Evolutionary conservation across 2,113 vertebrate genomes (phyloP).

Genomic region (Leptodactylus fuscus): DNA sequence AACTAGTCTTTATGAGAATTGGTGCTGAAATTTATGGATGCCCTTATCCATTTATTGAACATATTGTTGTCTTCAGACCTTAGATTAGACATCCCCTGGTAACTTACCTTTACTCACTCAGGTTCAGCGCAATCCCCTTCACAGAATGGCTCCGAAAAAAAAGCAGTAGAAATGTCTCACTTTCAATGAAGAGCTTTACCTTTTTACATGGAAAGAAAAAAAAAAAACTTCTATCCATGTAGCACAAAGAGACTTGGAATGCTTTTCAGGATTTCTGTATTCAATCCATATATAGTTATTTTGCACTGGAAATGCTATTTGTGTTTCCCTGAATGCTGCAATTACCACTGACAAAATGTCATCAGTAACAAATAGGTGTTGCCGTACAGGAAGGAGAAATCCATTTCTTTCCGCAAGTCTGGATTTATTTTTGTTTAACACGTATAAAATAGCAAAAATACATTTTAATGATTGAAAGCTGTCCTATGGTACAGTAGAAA

Average conservation of each 20-base stretch:
- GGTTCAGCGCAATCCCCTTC: no score
- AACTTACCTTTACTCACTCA: not conserved
- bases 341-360: constrained; percentile 55
- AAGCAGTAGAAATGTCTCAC: no score
- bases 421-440: not conserved
- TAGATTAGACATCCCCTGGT: no score
- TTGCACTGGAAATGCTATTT: constrained; percentile 37
- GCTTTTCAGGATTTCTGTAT: constrained; percentile 13
- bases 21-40: no score
- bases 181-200: no score
- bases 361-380: constrained; percentile 49
- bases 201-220: not conserved
- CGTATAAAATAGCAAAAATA: constrained; percentile 12
- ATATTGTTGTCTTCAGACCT: no score
- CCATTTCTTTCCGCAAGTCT: constrained; percentile 26
- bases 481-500: constrained; percentile 2
- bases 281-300: constrained; percentile 25
- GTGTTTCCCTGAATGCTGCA: constrained; percentile 47
- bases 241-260: constrained; percentile 4
- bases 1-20: no score
- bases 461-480: constrained; percentile 36
- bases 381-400: constrained; percentile 42
- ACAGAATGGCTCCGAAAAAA: no score
- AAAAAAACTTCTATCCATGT: not conserved
- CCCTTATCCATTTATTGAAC: no score